Conservation (phyloP, 2,888 invertebrate species). For the Microctonus aethiopoides region DNA sequence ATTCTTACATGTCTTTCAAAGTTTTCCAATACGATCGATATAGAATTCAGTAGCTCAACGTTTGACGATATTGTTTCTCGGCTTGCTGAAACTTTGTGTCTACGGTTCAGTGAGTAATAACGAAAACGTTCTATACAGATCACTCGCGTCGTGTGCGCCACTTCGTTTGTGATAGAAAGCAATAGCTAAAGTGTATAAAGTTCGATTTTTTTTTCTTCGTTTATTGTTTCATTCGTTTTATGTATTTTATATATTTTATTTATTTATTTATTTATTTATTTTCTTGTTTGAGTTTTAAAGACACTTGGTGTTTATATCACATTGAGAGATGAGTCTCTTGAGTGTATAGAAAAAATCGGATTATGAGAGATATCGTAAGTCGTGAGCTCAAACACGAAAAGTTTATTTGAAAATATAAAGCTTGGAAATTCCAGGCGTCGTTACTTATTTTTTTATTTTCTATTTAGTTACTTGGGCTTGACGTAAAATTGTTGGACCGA, state of each 20-base stretch:
- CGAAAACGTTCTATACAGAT: not conserved
- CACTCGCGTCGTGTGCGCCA: not conserved
- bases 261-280: not conserved
- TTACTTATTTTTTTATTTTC: too few species aligned
- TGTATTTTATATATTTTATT: not conserved
- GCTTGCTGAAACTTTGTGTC: not conserved
- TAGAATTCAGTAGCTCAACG: slow-evolving; percentile 10
- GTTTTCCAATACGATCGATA: slow-evolving; percentile 15
- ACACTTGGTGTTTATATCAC: slow-evolving; percentile 9
- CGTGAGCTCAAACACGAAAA: slow-evolving; percentile 18
- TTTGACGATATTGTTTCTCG: slow-evolving; percentile 26
- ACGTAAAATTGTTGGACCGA: too few species aligned
- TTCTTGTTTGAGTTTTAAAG: not conserved
- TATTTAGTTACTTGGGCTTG: too few species aligned
- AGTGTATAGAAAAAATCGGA: slow-evolving; percentile 10
- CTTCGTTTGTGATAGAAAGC: not conserved
- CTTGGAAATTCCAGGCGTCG: not conserved
- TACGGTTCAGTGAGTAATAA: slow-evolving; percentile 7
- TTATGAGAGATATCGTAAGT: slow-evolving; percentile 27
- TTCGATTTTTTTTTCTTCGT: not conserved
- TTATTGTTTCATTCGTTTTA: not conserved
- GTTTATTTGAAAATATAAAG: slow-evolving; percentile 29
- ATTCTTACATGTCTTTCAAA: slow-evolving; percentile 2
- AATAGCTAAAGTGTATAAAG: not conserved
- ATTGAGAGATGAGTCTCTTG: not conserved